These are phyloP conservation scores for Palythoa grandiflora DNA, from an alignment of 92 coral and sea anemone genomes.

Conservation along the genomic window DNA sequence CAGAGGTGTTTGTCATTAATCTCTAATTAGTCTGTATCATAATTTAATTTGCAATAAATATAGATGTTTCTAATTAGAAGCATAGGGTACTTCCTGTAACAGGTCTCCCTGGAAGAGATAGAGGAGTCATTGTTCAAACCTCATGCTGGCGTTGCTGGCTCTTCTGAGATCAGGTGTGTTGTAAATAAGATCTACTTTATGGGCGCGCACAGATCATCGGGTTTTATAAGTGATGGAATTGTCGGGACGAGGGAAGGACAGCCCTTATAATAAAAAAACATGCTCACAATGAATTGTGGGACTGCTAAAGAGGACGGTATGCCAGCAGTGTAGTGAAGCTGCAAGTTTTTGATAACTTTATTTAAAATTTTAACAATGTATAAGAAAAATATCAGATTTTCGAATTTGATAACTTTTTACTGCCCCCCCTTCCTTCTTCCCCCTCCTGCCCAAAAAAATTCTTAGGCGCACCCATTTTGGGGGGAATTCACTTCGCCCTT, in stretches of 20 bases:
- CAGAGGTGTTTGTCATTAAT: neutral
- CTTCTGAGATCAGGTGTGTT: conserved; percentile 4
- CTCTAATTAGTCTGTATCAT: conserved; percentile 15
- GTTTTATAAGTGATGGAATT: neutral
- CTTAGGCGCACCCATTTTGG: neutral
- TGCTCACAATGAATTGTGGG: neutral
- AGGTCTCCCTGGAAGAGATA: neutral
- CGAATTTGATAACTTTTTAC: neutral
- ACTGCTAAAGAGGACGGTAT: neutral
- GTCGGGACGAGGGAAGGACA: neutral
- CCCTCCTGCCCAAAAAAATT: neutral
- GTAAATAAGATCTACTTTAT: neutral
- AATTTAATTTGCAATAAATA: neutral
- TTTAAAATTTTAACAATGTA: neutral
- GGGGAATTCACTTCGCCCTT: neutral
- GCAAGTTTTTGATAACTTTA: neutral
- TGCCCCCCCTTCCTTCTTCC: neutral
- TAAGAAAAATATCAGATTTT: neutral
- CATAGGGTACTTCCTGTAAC: neutral
- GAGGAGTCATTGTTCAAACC: conserved; percentile 1
- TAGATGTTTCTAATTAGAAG: neutral
- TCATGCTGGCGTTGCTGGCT: neutral
- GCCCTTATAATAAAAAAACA: conserved; percentile 3
- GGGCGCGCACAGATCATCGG: neutral
- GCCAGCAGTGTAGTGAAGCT: neutral